These are phyloP conservation scores for Clitarchus hookeri DNA, from an alignment of 2,888 invertebrate species.

Conservation along the genomic window DNA sequence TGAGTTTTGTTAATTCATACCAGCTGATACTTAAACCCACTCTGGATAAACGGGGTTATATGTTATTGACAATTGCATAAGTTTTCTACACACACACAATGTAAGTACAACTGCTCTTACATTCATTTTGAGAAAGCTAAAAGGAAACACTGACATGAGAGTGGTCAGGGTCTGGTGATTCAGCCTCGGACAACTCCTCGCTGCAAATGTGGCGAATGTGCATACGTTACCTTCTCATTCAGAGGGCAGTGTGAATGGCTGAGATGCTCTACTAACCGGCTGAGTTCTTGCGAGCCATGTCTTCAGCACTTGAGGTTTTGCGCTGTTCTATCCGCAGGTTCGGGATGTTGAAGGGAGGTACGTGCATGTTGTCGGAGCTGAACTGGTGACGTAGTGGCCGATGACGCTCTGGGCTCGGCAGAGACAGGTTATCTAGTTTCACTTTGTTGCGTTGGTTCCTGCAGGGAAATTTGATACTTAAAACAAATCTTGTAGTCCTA, in stretches of 20 bases:
- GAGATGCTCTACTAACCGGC: slow-evolving; percentile 58
- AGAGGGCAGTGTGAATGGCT: not conserved
- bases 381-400: slow-evolving; percentile 78
- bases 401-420: slow-evolving; percentile 76
- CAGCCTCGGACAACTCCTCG: no score
- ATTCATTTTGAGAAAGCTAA: no score
- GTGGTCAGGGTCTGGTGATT: no score
- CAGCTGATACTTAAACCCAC: no score
- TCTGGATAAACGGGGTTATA: no score
- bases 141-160: no score
- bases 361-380: slow-evolving; percentile 85
- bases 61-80: no score
- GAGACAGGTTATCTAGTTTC: slow-evolving; percentile 77
- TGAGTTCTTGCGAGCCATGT: slow-evolving; percentile 88
- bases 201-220: no score
- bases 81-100: no score
- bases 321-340: slow-evolving; percentile 83
- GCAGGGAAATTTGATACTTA: slow-evolving; percentile 23
- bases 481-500: no score
- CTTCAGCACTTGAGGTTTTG: slow-evolving; percentile 88
- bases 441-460: slow-evolving; percentile 87
- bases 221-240: not conserved
- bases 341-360: slow-evolving; percentile 85
- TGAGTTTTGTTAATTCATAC: no score
- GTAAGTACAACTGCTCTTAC: no score